Percentiles rank a stretch among this genome's conserved stretches.
phyloP scores from a whole-genome alignment of 1,140 invertebrate species.

The Temnothorax longispinosus region DNA sequence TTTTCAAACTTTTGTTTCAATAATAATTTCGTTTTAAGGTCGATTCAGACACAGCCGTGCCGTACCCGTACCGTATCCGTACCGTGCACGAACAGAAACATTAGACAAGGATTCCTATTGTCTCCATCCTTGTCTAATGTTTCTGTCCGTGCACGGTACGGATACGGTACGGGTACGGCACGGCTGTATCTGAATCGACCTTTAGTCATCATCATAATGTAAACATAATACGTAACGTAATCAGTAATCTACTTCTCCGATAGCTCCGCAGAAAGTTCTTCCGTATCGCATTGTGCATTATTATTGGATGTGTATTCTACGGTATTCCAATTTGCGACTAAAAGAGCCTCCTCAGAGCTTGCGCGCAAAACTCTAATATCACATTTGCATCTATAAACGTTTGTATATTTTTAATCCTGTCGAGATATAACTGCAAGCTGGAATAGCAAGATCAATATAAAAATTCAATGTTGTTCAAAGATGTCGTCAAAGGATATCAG shows the following conservation, averaged over 20 bases:
- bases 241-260: not conserved
- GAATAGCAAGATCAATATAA: not conserved
- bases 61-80: too few relatives aligned
- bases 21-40: too few relatives aligned
- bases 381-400: not conserved
- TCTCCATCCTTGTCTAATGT: too few relatives aligned
- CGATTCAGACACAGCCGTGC: too few relatives aligned
- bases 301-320: too few relatives aligned
- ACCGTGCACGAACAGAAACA: too few relatives aligned
- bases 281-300: not conserved
- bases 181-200: too few relatives aligned
- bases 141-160: too few relatives aligned
- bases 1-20: not conserved
- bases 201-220: too few relatives aligned
- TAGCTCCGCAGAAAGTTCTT: not conserved
- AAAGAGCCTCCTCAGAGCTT: not conserved
- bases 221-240: conserved; percentile 6
- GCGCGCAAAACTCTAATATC: not conserved
- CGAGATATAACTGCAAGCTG: not conserved
- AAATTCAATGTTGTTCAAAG: not conserved
- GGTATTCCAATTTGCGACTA: not conserved
- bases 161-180: too few relatives aligned
- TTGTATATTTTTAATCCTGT: not conserved
- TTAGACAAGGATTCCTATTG: too few relatives aligned
- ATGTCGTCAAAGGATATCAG: too few relatives aligned